Percentiles rank a stretch among this genome's conserved stretches.
These are phyloP conservation scores for Coleophora deauratella DNA, from an alignment of 2,888 invertebrate species.

Conservation along the genomic window DNA sequence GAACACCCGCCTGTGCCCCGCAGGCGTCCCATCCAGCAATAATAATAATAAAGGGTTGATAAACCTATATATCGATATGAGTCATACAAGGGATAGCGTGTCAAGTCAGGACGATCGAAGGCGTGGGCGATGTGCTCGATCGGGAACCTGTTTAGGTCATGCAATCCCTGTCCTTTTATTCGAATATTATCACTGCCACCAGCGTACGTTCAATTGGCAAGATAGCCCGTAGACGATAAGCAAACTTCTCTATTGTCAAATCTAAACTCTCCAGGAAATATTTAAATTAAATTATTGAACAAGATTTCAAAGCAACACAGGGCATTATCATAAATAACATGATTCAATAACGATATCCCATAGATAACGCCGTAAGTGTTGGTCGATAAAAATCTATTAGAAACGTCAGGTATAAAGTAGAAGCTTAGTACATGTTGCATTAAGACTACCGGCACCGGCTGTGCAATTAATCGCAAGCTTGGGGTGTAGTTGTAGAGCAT, in stretches of 20 bases:
- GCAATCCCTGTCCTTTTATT: conserved; percentile 61
- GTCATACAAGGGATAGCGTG: conserved; percentile 41
- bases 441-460: conserved; percentile 7
- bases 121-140: conserved; percentile 54
- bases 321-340: background rate
- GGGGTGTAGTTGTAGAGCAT: conserved; percentile 11
- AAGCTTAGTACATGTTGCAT: background rate
- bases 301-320: background rate
- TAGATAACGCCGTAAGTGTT: conserved; percentile 2
- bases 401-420: too few relatives aligned
- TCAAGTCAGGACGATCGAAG: conserved; percentile 47
- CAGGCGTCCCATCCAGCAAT: too few relatives aligned
- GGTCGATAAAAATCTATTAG: background rate
- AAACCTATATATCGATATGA: conserved; percentile 29
- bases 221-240: conserved; percentile 33
- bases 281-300: conserved; percentile 6
- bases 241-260: conserved; percentile 17
- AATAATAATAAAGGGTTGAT: too few relatives aligned
- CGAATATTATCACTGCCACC: conserved; percentile 37
- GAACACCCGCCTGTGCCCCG: too few relatives aligned
- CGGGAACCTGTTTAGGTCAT: conserved; percentile 67
- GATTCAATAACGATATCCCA: conserved; percentile 1
- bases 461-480: conserved; percentile 17
- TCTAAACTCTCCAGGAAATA: conserved; percentile 10
- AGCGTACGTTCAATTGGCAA: conserved; percentile 42